Evolutionary conservation across 2,888 invertebrate species (phyloP), one percentile per base, ranked within the genome.

Genomic region (Dioctria rufipes): DNA sequence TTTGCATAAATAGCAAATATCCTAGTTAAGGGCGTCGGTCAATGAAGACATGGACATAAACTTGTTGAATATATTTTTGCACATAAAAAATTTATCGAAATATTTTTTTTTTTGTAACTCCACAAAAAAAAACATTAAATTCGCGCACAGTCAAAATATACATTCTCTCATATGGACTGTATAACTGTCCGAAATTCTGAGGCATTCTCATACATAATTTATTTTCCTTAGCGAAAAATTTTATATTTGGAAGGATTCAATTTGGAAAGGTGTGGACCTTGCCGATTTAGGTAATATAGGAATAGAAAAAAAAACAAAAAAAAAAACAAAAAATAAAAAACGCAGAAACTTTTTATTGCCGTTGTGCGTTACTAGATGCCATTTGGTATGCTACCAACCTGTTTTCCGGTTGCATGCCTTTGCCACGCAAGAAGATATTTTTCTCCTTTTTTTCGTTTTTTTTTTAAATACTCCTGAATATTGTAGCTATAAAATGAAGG

Each of bases 351-450:
- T 84, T 84, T 84, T 84, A 84, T 84, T 83, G 80, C 84, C 78
- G 67, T 82, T 84, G 84, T 84, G 84, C 84, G 84, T 84, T 84
- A 81, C 84, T 82, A 83, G 83, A 81, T 83, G 82, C 84, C 82
- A 84, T 84, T 84, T 81, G 80, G 81, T 77, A 73, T 79, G 82
- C 83, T 63, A 78, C 51, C 80, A 65, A 65, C 65, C 65, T 78
- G 71, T 73, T 78, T 82, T 82, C 82, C 82, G 82, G 82, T 82
- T 82, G 80, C 82, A 82, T 82, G 82, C 78, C 58, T 80, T 42
- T 43, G 60, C 63, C 80, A 80, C 78, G 82, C 82, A 78, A 78
- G 71, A 78, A 80, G 65, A 60, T 66, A 49, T 78, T 78, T 71
- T 71, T 39, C 71, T 71, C 25, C 1, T 25, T 25, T 25, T 25